Conservation (phyloP, 1,140 invertebrate genomes). For the Aphaenogaster rudis region DNA sequence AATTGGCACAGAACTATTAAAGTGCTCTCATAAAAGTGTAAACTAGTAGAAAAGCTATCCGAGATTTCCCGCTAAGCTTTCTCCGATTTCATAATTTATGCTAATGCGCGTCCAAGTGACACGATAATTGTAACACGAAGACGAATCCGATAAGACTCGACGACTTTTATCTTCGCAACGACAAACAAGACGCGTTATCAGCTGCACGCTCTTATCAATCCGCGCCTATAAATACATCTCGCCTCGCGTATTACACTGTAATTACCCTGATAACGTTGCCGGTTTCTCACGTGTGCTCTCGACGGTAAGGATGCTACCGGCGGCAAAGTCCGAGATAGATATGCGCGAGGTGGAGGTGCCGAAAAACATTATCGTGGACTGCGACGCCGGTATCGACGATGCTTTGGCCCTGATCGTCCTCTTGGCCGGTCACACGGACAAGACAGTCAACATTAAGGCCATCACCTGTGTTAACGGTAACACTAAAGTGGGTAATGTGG, state of each 20-base stretch:
- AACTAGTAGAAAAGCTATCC: neutral
- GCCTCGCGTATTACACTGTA: neutral
- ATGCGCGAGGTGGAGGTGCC: neutral
- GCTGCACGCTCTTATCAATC: neutral
- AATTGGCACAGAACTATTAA: too few species aligned
- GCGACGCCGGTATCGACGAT: constrained; percentile 90
- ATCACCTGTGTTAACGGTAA: constrained; percentile 90
- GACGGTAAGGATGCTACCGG: neutral
- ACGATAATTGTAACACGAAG: neutral
- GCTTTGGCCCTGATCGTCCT: constrained; percentile 89
- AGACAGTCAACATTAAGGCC: constrained; percentile 87
- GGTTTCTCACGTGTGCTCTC: neutral
- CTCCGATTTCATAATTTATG: neutral
- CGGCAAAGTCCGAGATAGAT: neutral
- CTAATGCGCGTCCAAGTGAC: neutral
- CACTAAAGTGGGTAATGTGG: constrained; percentile 88
- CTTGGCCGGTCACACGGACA: constrained; percentile 86
- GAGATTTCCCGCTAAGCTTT: neutral
- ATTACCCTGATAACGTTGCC: neutral
- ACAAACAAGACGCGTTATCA: constrained; percentile 1
- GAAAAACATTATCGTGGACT: constrained; percentile 88
- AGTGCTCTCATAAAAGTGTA: neutral
- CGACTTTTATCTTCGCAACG: neutral
- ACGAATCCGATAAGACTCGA: neutral
- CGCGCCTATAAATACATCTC: neutral